These are phyloP conservation scores for Acridotheres tristis DNA, from an alignment of 2,797 vertebrate genomes.

Conservation along the genomic window DNA sequence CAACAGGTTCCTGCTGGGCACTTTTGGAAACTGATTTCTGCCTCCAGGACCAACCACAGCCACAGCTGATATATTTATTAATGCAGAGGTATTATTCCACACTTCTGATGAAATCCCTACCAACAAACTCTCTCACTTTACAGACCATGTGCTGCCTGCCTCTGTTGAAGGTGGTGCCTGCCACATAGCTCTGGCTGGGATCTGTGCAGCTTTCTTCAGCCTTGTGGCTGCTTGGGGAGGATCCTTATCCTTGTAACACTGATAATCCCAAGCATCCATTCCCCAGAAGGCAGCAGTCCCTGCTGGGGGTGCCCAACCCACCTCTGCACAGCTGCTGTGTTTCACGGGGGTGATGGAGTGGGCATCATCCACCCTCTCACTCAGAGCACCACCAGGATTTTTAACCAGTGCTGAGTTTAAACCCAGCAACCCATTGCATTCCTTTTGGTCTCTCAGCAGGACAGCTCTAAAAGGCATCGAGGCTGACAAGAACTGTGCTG, in stretches of 20 bases:
- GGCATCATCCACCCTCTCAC: background rate
- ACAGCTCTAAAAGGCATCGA: background rate
- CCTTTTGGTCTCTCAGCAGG: background rate
- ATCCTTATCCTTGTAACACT: background rate
- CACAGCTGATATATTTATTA: background rate
- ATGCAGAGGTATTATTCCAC: background rate
- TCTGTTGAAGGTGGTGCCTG: background rate
- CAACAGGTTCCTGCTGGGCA: background rate
- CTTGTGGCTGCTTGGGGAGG: background rate
- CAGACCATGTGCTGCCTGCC: background rate
- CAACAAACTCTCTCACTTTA: background rate
- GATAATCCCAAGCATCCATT: background rate
- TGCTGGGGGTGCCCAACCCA: background rate
- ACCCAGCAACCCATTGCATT: background rate
- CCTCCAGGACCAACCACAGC: background rate
- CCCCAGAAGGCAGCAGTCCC: background rate
- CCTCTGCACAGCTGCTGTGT: background rate
- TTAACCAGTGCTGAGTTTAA: background rate
- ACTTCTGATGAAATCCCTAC: background rate
- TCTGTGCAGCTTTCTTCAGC: background rate
- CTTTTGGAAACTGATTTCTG: background rate
- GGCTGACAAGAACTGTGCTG: slow-evolving; percentile 23
- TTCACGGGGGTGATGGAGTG: fast-evolving
- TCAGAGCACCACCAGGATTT: background rate
- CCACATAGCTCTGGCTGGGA: background rate